These are phyloP conservation scores for Apostichopus leukothele DNA, from an alignment of 53 echinoderm and acorn worm species.

Conservation along the genomic window DNA sequence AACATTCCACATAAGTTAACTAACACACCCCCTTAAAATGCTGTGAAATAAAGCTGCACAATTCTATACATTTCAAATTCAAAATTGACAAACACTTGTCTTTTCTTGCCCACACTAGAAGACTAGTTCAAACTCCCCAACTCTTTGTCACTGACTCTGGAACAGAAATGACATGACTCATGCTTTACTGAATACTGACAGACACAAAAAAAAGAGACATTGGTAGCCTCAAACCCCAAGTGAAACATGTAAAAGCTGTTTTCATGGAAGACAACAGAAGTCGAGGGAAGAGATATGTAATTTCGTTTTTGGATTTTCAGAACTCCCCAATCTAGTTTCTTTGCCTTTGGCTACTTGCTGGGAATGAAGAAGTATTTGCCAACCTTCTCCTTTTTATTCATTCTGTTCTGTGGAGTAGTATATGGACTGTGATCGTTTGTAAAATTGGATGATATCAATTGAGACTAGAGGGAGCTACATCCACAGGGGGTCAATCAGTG, in stretches of 20 bases:
- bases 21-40: too few species aligned
- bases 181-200: background rate
- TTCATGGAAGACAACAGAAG: constrained; percentile 7
- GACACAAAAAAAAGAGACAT: background rate
- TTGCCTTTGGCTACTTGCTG: background rate
- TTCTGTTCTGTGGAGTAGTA: too few species aligned
- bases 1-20: too few species aligned
- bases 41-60: too few species aligned
- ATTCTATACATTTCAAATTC: too few species aligned
- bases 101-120: too few species aligned
- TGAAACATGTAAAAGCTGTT: constrained; percentile 11
- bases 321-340: constrained; percentile 4
- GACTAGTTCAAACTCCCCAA: too few species aligned
- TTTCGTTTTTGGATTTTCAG: constrained; percentile 4
- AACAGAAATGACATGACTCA: too few species aligned
- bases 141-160: too few species aligned
- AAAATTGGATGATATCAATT: constrained; percentile 32
- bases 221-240: constrained; percentile 31
- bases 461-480: constrained; percentile 16
- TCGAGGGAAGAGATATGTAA: background rate
- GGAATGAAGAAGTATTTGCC: background rate
- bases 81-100: too few species aligned
- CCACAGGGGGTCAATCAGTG: constrained; percentile 2
- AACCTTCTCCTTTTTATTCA: background rate
- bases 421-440: background rate